A percentile compares a stretch with the other conserved stretches of the same genome.
These are phyloP conservation scores for Eupsilia transversa DNA, from an alignment of 2,888 invertebrate genomes.

Conservation along the genomic window DNA sequence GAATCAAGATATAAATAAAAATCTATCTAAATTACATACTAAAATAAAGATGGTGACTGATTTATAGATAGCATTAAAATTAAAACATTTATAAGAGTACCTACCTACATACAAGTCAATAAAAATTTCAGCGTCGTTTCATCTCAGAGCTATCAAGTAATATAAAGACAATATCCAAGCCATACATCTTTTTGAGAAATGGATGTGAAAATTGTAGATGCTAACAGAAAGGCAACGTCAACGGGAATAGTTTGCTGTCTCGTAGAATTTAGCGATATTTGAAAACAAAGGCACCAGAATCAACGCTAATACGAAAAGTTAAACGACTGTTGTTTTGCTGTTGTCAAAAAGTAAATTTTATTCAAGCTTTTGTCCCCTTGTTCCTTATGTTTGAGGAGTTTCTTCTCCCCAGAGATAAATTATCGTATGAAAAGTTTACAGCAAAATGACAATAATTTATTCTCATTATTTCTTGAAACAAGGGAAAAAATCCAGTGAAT, in stretches of 20 bases:
- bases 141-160: conserved; percentile 56
- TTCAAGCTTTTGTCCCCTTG: conserved; percentile 67
- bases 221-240: conserved; percentile 64
- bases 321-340: conserved; percentile 81
- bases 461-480: conserved; percentile 69
- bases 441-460: conserved; percentile 70
- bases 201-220: conserved; percentile 64
- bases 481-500: conserved; percentile 55
- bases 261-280: conserved; percentile 64
- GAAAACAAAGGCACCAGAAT: conserved; percentile 67
- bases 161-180: conserved; percentile 60
- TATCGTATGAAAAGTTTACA: conserved; percentile 70
- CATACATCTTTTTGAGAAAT: conserved; percentile 74
- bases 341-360: conserved; percentile 80
- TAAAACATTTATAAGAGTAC: conserved; percentile 2
- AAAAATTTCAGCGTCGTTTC: conserved; percentile 44
- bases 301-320: conserved; percentile 80
- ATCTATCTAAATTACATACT: neutral
- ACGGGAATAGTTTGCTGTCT: conserved; percentile 65
- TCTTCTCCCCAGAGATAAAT: conserved; percentile 71
- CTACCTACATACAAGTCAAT: conserved; percentile 11
- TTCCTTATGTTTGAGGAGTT: conserved; percentile 72
- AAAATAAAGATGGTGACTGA: neutral
- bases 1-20: neutral
- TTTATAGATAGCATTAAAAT: conserved; percentile 4